These are phyloP conservation scores for Coptodon bakossiorum DNA, from an alignment of 2,113 vertebrate species.

Conservation along the genomic window DNA sequence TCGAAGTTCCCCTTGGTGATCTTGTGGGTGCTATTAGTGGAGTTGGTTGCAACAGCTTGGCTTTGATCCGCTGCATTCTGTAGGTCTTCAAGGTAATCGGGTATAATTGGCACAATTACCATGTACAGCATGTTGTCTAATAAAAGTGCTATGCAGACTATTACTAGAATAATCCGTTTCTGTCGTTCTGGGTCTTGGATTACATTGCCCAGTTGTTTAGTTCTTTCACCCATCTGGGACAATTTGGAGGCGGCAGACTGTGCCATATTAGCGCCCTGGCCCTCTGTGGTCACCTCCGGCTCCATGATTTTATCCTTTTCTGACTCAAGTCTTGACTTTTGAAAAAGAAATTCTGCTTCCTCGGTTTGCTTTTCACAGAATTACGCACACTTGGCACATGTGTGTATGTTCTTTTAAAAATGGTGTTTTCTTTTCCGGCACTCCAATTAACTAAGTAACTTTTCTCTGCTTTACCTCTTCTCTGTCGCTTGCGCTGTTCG, in stretches of 20 bases:
- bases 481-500: conserved; percentile 31
- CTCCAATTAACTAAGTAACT: conserved; percentile 30
- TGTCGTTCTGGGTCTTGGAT: conserved; percentile 81
- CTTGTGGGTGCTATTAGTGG: conserved; percentile 51
- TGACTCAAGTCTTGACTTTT: conserved; percentile 7
- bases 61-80: conserved; percentile 57
- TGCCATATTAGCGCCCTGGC: conserved; percentile 56
- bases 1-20: conserved; percentile 79
- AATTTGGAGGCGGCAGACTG: conserved; percentile 82
- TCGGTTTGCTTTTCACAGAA: conserved; percentile 10
- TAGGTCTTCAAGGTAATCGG: conserved; percentile 81
- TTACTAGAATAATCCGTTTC: conserved; percentile 83
- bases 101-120: conserved; percentile 97
- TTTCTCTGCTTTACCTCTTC: conserved; percentile 59
- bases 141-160: conserved; percentile 88
- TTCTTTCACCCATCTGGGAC: conserved; percentile 82
- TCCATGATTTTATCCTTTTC: conserved; percentile 56
- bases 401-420: neutral
- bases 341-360: neutral
- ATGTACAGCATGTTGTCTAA: conserved; percentile 99
- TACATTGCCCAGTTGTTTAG: conserved; percentile 77
- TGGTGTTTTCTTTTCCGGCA: neutral
- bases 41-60: conserved; percentile 35
- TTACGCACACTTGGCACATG: conserved; percentile 35
- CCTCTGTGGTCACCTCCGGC: conserved; percentile 47